Percentiles rank a stretch among this genome's conserved stretches.
Evolutionary conservation across 1,140 invertebrate species (phyloP).

Genomic region (Coptotermes formosanus): DNA sequence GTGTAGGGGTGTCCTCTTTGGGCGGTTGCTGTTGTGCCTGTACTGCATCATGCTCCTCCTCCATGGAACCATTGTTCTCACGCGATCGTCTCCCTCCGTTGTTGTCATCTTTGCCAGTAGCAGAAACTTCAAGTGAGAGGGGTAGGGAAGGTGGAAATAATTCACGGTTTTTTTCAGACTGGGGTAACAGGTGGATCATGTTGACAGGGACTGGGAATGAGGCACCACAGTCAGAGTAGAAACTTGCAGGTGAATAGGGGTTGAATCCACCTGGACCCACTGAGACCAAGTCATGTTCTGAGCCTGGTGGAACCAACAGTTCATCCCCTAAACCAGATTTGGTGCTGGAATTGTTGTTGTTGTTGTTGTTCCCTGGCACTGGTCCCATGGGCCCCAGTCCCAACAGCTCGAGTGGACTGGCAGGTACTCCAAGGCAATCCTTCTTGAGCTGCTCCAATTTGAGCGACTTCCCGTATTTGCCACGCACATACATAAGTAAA

Average conservation of each 20-base stretch:
- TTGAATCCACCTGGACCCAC: slow-evolving; percentile 55
- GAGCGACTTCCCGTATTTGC: slow-evolving; percentile 85
- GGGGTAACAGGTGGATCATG: slow-evolving; percentile 78
- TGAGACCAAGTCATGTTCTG: slow-evolving; percentile 32
- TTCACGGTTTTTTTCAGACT: slow-evolving; percentile 67
- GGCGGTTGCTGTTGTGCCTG: neutral
- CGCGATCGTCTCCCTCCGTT: slow-evolving; percentile 24
- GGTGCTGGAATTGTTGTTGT: slow-evolving; percentile 61
- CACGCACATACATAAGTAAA: slow-evolving; percentile 86
- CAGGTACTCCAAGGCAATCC: slow-evolving; percentile 72
- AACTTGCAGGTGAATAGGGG: slow-evolving; percentile 59
- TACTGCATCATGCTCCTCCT: slow-evolving; percentile 24
- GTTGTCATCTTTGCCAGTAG: slow-evolving; percentile 57
- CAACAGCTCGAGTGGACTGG: slow-evolving; percentile 62
- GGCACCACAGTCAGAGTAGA: slow-evolving; percentile 76
- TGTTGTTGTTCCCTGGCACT: slow-evolving; percentile 61
- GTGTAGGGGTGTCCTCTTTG: slow-evolving; percentile 29
- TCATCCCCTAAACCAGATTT: slow-evolving; percentile 40
- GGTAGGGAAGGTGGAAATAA: slow-evolving; percentile 53
- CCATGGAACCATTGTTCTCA: slow-evolving; percentile 24
- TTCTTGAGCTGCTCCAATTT: slow-evolving; percentile 83
- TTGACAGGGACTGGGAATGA: slow-evolving; percentile 79
- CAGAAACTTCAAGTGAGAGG: slow-evolving; percentile 51
- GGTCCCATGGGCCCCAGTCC: slow-evolving; percentile 54
- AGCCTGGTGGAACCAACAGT: slow-evolving; percentile 20